Evolutionary conservation across 2,113 vertebrate species (phyloP), one percentile per base, ranked within the genome.

Genomic region (Lethenteron reissneri): DNA sequence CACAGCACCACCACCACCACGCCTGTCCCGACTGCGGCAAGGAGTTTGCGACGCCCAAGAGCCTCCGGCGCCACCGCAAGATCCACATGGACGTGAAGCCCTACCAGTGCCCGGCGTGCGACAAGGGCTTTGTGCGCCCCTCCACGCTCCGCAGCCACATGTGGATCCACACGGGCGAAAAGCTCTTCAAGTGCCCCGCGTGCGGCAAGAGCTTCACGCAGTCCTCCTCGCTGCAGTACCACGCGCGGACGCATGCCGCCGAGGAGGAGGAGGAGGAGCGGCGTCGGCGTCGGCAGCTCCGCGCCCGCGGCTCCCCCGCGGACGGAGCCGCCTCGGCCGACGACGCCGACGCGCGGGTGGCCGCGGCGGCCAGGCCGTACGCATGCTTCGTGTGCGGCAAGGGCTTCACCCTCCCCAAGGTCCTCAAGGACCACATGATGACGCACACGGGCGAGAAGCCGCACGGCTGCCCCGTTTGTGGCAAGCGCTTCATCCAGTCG

Each of bases 401-500:
- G 60, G 60, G 60, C 14, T 64, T 64, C 60, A 64, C 17, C 17
- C 60, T 64, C 14, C 60, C 60, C 14, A 15, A 19, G 14, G 17
- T 14, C 14, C 17, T 14, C 60, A 64, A 64, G 60, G 60, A 64
- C 14, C 60, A 64, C 60, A 64, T 64, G 60, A 14, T 14, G 14
- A 19, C 17, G 14, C 60, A 64, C 60, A 19, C 60, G 1, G 60
- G 60, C 14, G 60, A 64, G 17, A 14, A 19, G 14, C 60, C 60
- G 60, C 60, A 64, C 60, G 17, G 14, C 17, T 64, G 60, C 17
- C 14, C 60, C 14, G 60, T 64, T 7, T 64, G 60, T 2, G 60
- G 60, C 14, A 64, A 64, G 60, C 14, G 60, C 14, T 64, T 64
- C 17, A 64, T 14, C 17, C 60, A 64, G 82, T 91, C 96, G 83